Percentiles rank a stretch among this genome's conserved stretches.
Evolutionary conservation across 2,888 invertebrate genomes (phyloP).

Genomic region (Mythimna ferrago): DNA sequence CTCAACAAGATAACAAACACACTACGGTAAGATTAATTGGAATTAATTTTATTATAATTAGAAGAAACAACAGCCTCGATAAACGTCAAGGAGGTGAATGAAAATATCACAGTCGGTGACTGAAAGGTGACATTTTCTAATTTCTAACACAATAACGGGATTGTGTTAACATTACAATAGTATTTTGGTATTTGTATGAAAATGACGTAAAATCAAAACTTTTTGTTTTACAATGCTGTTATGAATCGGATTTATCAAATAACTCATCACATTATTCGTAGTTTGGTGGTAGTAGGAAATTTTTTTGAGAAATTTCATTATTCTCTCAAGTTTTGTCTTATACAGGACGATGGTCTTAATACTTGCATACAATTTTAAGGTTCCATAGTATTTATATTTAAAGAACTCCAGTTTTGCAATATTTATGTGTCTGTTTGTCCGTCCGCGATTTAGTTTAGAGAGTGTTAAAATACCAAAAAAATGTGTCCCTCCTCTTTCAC

Average conservation of each 20-base stretch:
- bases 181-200: slow-evolving; percentile 26
- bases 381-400: too few relatives aligned
- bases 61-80: slow-evolving; percentile 15
- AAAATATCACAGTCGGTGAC: slow-evolving; percentile 1
- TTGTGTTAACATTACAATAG: slow-evolving; percentile 46
- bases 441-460: too few relatives aligned
- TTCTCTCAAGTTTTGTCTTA: not conserved
- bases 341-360: not conserved
- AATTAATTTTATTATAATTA: not conserved
- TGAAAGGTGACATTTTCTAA: not conserved
- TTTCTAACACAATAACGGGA: slow-evolving; percentile 37
- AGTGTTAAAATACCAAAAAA: too few relatives aligned
- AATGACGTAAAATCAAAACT: slow-evolving; percentile 22
- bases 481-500: too few relatives aligned
- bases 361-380: not conserved
- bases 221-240: slow-evolving; percentile 23
- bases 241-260: slow-evolving; percentile 11
- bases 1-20: not conserved
- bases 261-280: not conserved
- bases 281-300: slow-evolving; percentile 2
- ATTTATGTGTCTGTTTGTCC: too few relatives aligned
- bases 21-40: slow-evolving; percentile 1
- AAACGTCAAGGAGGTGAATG: slow-evolving; percentile 28
- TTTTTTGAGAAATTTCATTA: not conserved
- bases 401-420: too few relatives aligned